Evolutionary conservation across 2,797 vertebrate genomes (phyloP).

Genomic region (Gallinago stenura): DNA sequence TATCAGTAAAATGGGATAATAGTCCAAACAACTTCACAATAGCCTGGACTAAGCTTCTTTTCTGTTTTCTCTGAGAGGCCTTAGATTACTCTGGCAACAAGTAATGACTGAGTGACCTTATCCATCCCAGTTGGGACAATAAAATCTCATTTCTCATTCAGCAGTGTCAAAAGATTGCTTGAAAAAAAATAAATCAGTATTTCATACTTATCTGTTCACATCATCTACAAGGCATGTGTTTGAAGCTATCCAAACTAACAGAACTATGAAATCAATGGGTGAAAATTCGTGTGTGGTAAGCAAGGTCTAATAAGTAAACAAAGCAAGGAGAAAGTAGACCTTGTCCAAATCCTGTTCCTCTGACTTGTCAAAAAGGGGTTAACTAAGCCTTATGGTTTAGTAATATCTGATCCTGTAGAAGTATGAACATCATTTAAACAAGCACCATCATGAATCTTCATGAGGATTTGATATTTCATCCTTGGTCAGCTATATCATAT

Average conservation of each 20-base stretch:
- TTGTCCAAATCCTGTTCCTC: background rate
- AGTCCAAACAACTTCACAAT: background rate
- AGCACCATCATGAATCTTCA: background rate
- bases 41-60: background rate
- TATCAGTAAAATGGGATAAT: background rate
- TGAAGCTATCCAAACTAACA: background rate
- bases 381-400: background rate
- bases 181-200: background rate
- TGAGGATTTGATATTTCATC: background rate
- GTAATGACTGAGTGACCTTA: background rate
- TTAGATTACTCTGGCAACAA: background rate
- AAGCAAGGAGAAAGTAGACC: background rate
- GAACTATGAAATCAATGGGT: background rate
- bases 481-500: background rate
- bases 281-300: background rate
- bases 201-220: background rate
- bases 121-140: background rate
- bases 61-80: background rate
- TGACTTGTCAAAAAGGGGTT: background rate
- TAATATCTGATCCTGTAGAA: background rate
- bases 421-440: background rate
- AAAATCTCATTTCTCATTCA: conserved; percentile 21
- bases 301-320: background rate
- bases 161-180: background rate
- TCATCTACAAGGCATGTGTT: background rate